phyloP scores from a whole-genome alignment of 2,888 invertebrate species.

The Allophyes oxyacanthae region DNA sequence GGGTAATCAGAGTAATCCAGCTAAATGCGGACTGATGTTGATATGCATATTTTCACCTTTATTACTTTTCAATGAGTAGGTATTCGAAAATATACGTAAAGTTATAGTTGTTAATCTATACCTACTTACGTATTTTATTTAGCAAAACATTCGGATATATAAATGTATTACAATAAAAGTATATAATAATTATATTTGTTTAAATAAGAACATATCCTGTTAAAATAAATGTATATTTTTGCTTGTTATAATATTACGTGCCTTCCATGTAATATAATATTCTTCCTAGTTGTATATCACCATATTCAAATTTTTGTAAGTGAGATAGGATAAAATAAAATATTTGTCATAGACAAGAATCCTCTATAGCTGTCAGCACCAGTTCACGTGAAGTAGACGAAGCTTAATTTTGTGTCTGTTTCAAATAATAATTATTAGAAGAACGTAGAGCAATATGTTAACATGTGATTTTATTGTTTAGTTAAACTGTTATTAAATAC shows the following conservation, averaged over 20 bases:
- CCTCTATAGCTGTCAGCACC: conserved; percentile 32
- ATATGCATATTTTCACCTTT: neutral
- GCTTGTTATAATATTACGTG: conserved; percentile 20
- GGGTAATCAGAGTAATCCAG: conserved; percentile 4
- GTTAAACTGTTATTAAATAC: conserved; percentile 48
- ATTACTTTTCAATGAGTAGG: neutral
- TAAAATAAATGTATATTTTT: neutral
- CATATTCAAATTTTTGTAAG: neutral
- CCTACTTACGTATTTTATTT: neutral
- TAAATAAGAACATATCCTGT: conserved; percentile 16
- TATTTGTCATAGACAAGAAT: neutral
- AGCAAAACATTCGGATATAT: neutral
- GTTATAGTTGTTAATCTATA: no score
- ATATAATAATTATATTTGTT: conserved; percentile 2
- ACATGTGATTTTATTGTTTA: conserved; percentile 52
- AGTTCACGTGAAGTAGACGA: conserved; percentile 18
- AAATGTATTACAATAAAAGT: no score
- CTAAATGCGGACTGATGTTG: neutral
- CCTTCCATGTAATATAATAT: conserved; percentile 22
- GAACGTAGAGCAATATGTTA: conserved; percentile 40
- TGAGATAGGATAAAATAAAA: neutral
- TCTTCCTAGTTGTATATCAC: neutral
- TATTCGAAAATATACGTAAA: neutral
- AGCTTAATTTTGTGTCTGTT: conserved; percentile 18
- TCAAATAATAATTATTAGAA: conserved; percentile 18